Percentiles rank a stretch among this genome's conserved stretches.
Conservation (phyloP, 2,113 vertebrate species). For the Theristicus caerulescens region DNA sequence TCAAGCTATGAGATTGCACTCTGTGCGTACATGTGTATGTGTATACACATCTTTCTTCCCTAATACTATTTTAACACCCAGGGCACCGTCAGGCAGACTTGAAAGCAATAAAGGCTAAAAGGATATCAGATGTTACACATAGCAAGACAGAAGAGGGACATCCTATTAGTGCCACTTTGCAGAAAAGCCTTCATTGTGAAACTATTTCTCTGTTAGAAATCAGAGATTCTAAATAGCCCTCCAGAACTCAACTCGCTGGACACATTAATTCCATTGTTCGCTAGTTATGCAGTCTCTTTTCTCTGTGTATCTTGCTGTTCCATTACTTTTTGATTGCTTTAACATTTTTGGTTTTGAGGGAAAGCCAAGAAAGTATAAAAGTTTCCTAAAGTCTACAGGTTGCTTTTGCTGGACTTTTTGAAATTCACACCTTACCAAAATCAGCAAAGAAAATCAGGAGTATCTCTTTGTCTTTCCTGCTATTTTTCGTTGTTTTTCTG, state of each 20-base stretch:
- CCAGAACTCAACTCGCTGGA: neutral
- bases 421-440: neutral
- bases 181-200: neutral
- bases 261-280: neutral
- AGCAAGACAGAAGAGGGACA: neutral
- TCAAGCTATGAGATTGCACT: neutral
- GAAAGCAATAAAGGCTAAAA: neutral
- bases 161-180: neutral
- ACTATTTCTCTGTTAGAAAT: neutral
- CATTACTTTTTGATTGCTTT: neutral
- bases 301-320: neutral
- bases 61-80: neutral
- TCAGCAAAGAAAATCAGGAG: neutral
- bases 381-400: neutral
- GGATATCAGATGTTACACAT: neutral
- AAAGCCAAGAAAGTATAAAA: neutral
- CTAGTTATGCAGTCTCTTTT: neutral
- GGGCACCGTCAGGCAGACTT: neutral
- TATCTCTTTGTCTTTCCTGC: neutral
- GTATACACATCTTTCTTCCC: neutral
- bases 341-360: neutral
- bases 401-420: neutral
- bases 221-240: neutral
- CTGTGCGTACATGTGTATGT: fast-evolving
- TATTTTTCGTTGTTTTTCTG: neutral